Percentiles rank a stretch among this genome's conserved stretches.
Conservation (phyloP, 2,888 invertebrate species). For the Sepioteuthis lessoniana region DNA sequence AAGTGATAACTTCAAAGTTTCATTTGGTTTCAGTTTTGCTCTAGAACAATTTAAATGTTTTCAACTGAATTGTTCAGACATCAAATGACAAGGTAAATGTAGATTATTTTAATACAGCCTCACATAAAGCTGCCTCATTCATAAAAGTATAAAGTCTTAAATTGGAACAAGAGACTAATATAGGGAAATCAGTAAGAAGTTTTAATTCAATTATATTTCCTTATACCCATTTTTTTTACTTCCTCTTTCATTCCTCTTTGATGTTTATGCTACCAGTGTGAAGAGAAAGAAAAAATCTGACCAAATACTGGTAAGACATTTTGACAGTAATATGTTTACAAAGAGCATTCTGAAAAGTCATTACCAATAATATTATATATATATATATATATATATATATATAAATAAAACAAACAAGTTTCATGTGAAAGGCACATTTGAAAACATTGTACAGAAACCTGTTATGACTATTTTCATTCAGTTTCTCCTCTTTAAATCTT, state of each 20-base stretch:
- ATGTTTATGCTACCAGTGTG: not conserved
- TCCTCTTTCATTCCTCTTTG: not conserved
- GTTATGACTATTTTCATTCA: not conserved
- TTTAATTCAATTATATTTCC: not conserved
- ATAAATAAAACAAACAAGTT: not conserved
- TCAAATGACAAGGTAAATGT: too few species aligned
- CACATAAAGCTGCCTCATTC: not conserved
- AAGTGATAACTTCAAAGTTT: not conserved
- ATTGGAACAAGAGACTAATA: not conserved
- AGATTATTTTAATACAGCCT: too few species aligned
- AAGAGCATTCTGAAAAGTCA: not conserved
- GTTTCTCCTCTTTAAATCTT: not conserved
- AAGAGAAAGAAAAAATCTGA: not conserved
- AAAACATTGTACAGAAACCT: constrained; percentile 7
- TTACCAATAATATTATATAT: too few species aligned
- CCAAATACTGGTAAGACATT: not conserved
- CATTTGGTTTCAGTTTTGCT: not conserved
- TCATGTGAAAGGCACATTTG: constrained; percentile 33
- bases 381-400: not conserved
- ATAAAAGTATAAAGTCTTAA: not conserved
- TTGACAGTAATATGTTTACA: not conserved
- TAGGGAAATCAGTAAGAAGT: not conserved
- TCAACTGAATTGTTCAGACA: too few species aligned
- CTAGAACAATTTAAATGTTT: too few species aligned
- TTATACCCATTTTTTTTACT: not conserved